Conservation (phyloP, 2,113 vertebrate species). For the rabbit (Oryctolagus cuniculus) region mOryCun1.1 NC_091444.1:31783501-31784000, state of each 20-base stretch:
- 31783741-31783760: constrained; percentile 80
- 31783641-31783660: constrained; percentile 70
- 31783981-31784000: background rate
- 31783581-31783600: background rate
- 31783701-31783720: constrained; percentile 83
- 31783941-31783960: background rate
- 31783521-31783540: background rate
- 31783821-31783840: background rate
- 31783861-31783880: background rate
- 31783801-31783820: background rate
- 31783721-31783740: constrained; percentile 79
- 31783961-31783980: constrained; percentile 53
- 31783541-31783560: constrained; percentile 23
- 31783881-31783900: constrained; percentile 17
- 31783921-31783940: constrained; percentile 40
- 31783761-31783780: constrained; percentile 76
- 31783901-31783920: background rate
- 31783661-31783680: constrained; percentile 50
- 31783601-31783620: constrained; percentile 69
- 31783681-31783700: constrained; percentile 72
- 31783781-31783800: constrained; percentile 67
- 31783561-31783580: constrained; percentile 8
- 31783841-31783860: background rate
- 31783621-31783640: constrained; percentile 78
- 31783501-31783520: background rate